phyloP scores from a whole-genome alignment of 2,797 vertebrate genomes.

The Hippoglossus hippoglossus region DNA sequence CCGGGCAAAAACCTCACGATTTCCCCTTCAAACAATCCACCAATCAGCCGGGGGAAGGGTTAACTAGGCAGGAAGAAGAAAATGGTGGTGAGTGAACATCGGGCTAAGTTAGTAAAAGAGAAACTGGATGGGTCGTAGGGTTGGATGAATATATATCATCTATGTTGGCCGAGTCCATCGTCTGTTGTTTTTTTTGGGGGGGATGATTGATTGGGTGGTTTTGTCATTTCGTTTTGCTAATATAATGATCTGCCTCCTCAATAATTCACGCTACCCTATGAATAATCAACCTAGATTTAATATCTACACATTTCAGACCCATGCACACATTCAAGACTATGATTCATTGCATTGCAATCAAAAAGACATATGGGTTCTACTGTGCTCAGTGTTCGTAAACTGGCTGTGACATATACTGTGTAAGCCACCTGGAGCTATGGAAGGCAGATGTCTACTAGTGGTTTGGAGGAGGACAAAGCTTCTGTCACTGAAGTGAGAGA shows the following conservation, averaged over 20 bases:
- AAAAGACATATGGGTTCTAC: conserved; percentile 19
- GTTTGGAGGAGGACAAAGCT: conserved; percentile 62
- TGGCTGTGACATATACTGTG: conserved; percentile 37
- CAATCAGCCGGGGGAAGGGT: conserved; percentile 40
- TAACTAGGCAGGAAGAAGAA: conserved; percentile 28
- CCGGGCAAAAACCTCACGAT: conserved; percentile 43
- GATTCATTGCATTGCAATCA: conserved; percentile 38
- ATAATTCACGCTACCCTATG: no score
- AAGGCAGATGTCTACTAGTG: conserved; percentile 41
- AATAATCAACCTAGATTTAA: background rate
- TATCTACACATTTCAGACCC: background rate
- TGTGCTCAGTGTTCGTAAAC: conserved; percentile 38
- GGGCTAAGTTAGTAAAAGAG: conserved; percentile 23
- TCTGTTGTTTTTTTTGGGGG: no score
- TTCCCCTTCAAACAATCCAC: conserved; percentile 53
- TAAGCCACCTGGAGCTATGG: conserved; percentile 56
- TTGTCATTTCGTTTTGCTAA: no score
- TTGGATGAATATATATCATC: no score
- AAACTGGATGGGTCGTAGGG: background rate
- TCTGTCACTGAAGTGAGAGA: conserved; percentile 50
- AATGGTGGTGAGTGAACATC: conserved; percentile 9
- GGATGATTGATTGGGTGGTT: no score
- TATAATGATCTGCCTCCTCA: no score
- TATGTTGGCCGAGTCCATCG: no score
- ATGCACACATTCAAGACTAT: conserved; percentile 8